Evolutionary conservation across 2,797 vertebrate species (phyloP).

Genomic region (Salmo trutta): DNA sequence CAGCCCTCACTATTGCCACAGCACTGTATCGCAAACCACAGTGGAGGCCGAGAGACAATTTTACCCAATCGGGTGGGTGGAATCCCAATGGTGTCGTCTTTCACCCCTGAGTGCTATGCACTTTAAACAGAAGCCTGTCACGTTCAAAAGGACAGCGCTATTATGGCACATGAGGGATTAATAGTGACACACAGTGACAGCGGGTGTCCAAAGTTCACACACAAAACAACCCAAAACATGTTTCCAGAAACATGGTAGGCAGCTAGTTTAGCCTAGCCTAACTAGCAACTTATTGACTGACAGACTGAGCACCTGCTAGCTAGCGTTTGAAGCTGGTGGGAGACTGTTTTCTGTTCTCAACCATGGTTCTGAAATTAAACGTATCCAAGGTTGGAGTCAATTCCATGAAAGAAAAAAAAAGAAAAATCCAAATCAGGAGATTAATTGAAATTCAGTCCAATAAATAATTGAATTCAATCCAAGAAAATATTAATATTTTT

Average conservation of each 20-base stretch:
- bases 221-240: conserved; percentile 24
- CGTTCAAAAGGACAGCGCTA: conserved; percentile 10
- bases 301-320: conserved; percentile 32
- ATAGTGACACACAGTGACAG: conserved; percentile 31
- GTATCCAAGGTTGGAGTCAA: conserved; percentile 18
- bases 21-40: neutral
- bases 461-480: neutral
- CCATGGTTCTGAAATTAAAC: conserved; percentile 18
- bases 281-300: conserved; percentile 4
- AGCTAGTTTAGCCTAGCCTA: neutral
- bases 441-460: neutral
- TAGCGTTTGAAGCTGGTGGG: conserved; percentile 1
- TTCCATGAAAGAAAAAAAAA: neutral
- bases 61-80: conserved; percentile 2
- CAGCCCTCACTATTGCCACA: neutral
- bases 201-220: conserved; percentile 14
- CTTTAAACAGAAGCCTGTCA: conserved; percentile 19
- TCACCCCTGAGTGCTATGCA: conserved; percentile 14
- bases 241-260: conserved; percentile 44
- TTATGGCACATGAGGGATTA: conserved; percentile 30
- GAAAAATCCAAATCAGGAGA: neutral
- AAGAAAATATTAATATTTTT: neutral
- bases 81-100: conserved; percentile 28
- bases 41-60: neutral
- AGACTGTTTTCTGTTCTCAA: conserved; percentile 7